phyloP scores from a whole-genome alignment of 2,888 invertebrate genomes.

The Scaptomyza cyrtandrae region DNA sequence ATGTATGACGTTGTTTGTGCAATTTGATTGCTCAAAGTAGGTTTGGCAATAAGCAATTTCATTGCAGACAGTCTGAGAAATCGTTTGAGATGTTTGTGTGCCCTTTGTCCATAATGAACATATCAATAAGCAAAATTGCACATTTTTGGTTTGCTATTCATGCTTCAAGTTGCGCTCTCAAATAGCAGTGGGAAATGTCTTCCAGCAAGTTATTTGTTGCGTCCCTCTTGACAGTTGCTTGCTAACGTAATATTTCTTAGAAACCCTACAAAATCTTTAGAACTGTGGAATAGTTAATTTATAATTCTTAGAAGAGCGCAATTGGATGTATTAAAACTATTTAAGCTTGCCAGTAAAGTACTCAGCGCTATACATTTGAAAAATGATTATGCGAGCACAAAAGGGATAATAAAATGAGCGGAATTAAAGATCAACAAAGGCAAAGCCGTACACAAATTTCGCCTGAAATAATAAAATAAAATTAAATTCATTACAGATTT shows the following conservation, averaged over 20 bases:
- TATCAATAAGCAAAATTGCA: constrained; percentile 57
- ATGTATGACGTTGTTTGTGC: constrained; percentile 53
- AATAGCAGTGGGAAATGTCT: neutral
- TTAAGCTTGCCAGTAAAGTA: neutral
- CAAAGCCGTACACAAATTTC: constrained; percentile 51
- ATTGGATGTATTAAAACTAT: neutral
- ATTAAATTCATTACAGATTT: constrained; percentile 76
- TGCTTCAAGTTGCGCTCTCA: neutral
- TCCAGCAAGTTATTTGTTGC: neutral
- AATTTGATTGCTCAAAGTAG: constrained; percentile 79
- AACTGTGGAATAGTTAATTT: neutral
- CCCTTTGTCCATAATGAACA: constrained; percentile 63
- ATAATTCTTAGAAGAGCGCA: neutral
- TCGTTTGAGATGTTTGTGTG: constrained; percentile 32
- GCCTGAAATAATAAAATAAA: constrained; percentile 77
- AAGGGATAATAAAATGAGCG: constrained; percentile 59
- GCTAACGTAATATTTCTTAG: neutral
- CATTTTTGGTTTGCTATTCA: constrained; percentile 42
- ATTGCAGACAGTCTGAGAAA: constrained; percentile 48
- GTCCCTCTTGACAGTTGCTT: neutral
- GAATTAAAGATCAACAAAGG: constrained; percentile 66
- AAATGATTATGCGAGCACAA: constrained; percentile 55
- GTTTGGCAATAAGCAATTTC: constrained; percentile 68
- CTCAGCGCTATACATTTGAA: neutral
- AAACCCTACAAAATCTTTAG: neutral